Base-by-base conservation (phyloP, 1,140 invertebrate genomes). In the Ganaspis sp. region DNA sequence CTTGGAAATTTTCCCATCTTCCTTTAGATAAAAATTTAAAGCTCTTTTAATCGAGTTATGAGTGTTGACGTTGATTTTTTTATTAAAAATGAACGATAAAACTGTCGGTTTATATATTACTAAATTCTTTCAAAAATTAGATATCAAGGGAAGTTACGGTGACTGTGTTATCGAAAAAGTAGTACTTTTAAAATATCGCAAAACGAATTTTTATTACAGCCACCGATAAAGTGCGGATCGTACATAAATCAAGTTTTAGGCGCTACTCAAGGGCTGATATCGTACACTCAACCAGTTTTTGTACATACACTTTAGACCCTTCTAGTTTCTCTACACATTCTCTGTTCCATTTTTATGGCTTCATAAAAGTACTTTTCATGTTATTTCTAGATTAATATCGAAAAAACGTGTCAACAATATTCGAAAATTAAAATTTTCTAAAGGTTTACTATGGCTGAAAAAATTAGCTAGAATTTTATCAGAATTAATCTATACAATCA, bases 171-270 rank as follows among this genome's bases (percentile, higher is more conserved):
- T 49, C 15, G 45, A 49, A 45, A n/a, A 45, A n/a, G 12, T 17
- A 17, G 6, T n/a, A 49, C 45, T 17, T 49, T 49, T 49, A 17
- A 49, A 49, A 49, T 49, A 5, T 38, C 76, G 49, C 64, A 54
- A 77, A 81, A 77, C 37, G 70, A 77, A 64, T 71, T 74, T n/a
- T 69, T 74, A 72, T 54, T 72, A 15, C 34, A 58, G 15, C 11
- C 9, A 15, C 38, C 53, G 42, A 76, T 83, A 75, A 79, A 78
- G 69, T 40, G 21, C 42, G 26, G 72, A 72, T 75, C 38, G 45
- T 49, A 71, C 69, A 79, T 78, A 74, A 79, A 53, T 79, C 81
- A 83, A 84, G 72, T 84, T 84, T 83, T 77, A 77, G 70, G 49
- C 21, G 73, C 26, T 29, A 42, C n/a, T 17, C 45, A n/a, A 49